A percentile compares a stretch with the other conserved stretches of the same genome.
Evolutionary conservation across 2,797 vertebrate genomes (phyloP).

Genomic region (Mus spretus): DNA sequence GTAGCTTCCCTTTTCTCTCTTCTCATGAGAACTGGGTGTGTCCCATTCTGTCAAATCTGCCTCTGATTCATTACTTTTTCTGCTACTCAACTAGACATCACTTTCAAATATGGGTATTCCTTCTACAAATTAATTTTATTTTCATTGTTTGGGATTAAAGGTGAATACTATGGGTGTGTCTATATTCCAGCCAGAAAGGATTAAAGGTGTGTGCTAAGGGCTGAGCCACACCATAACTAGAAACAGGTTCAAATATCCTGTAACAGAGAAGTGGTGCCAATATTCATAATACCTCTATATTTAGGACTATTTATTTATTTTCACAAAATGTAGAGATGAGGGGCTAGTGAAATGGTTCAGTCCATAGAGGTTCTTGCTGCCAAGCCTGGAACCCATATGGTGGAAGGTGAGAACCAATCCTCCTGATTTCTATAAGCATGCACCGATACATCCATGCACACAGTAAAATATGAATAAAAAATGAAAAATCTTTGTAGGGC

Average conservation of each 20-base stretch:
- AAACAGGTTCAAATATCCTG: background rate
- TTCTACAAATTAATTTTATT: background rate
- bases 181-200: too few species aligned
- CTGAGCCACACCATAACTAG: background rate
- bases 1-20: background rate
- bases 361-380: background rate
- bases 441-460: background rate
- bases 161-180: too few species aligned
- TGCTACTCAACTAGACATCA: background rate
- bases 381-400: background rate
- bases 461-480: background rate
- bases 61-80: background rate
- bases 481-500: background rate
- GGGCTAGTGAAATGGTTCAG: background rate
- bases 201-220: background rate
- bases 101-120: background rate
- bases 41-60: background rate
- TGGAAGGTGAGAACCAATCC: background rate
- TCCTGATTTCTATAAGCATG: background rate
- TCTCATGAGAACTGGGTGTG: background rate
- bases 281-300: background rate
- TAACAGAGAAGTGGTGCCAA: background rate
- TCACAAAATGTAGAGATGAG: background rate
- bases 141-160: background rate
- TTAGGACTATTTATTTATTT: background rate